Base-by-base conservation (phyloP, 2,888 invertebrate species). In the Cheilosia grossa region DNA sequence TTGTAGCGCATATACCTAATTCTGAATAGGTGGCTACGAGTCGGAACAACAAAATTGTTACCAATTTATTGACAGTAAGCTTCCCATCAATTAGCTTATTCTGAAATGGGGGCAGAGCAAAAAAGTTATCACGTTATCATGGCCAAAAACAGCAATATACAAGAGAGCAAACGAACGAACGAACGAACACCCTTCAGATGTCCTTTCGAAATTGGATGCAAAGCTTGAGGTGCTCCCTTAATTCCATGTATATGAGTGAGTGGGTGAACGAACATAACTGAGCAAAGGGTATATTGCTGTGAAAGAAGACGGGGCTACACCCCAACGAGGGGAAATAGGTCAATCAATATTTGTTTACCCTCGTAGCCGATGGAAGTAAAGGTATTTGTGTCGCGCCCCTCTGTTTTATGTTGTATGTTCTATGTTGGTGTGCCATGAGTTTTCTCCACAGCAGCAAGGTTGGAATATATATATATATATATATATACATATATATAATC, bases 301-400 rank as follows among this genome's bases (percentile, higher is more conserved):
- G 24, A 2, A 19, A 44, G 69, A 30, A 33, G 59, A 15, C 37
- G 17, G n/a, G 67, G 56, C 79, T 69, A 67, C 83, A 83, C 83
- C 81, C 85, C 66, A 66, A 51, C 61, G 17, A 77, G 77, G 83
- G 83, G 81, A 85, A 85, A 81, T 85, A 85, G 85, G 85, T 85
- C 85, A 85, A 85, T 85, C 85, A 81, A 85, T 85, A 85, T 81
- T 81, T 81, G 81, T 81, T 77, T 85, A 85, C 74, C 80, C 81
- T 81, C 75, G 59, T 51, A n/a, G 64, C 51, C 24, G 49, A 40
- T 5, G 6, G 10, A 19, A 53, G 21, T 47, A 61, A 30, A 19
- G 17, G 69, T 80, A 53, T 73, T 64, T 53, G 70, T 78, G 19
- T 27, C 19, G 47, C 33, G 24, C 24, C 37, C n/a, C 42, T 61